Evolutionary conservation across 2,797 vertebrate genomes (phyloP), one percentile per base, ranked within the genome.

Genomic region (Sitta carolinensis): DNA sequence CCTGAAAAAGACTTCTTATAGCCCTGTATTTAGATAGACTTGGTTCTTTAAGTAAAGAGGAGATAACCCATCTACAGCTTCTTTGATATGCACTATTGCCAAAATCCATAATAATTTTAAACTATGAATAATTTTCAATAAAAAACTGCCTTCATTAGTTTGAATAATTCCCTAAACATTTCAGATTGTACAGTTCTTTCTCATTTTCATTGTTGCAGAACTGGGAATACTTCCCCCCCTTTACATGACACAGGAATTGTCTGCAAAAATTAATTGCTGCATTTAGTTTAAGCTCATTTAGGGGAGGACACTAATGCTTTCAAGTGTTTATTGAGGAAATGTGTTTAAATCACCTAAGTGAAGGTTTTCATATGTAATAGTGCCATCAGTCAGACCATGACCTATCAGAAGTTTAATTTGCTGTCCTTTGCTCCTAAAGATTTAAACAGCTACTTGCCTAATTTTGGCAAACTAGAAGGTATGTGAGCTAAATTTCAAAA

Each of bases 361-460:
- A 82, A 87, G n/a, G 42, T 27, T 81, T 88, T 58, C 2, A 61
- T 61, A 73, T 54, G 4, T 32, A 67, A 61, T 17, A 73, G 7
- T 23, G 9, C 11, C 23, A 57, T 51, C 20, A 52, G 42, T 62
- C 45, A 83, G 48, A 17, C 11, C 23, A 32, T 10, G 36, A 69
- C 13, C 11, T 13, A 52, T 10, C 42, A 55, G 5, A 40, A 54
- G 13, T 76, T 83, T 69, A 10, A 54, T 40, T 63, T 51, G 23
- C 40, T 81, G 30, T 40, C n/a, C 23, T 51, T 62, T 18, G 70
- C 62, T 93, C 72, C 83, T 94, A 51, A 91, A 93, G 75, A 90
- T 74, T 90, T 92, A 94, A 96, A 95, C 78, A 96, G 90, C 76
- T 94, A 89, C 77, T 95, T 97, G 81, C 75, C 75, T 92, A 93